Conservation (phyloP, 2,888 invertebrate species). For the Parochlus steinenii region DNA sequence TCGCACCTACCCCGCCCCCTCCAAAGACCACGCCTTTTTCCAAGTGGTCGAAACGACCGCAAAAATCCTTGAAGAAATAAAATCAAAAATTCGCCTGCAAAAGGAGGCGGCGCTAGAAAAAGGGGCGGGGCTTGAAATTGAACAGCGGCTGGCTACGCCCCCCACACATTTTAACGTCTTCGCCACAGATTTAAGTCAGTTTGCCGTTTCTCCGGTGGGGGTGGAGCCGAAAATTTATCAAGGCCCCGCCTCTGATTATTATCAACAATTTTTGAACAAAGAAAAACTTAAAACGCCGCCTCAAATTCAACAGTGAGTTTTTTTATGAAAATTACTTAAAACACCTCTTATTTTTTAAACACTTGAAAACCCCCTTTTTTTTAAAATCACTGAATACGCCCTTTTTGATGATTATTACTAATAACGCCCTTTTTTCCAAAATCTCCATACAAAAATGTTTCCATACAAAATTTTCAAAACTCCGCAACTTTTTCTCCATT, state of each 20-base stretch:
- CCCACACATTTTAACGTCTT: background rate
- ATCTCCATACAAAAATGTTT: conserved; percentile 4
- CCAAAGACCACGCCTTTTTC: too few species aligned
- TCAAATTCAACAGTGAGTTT: too few species aligned
- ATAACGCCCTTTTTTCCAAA: background rate
- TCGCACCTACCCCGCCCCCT: too few species aligned
- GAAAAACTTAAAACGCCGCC: too few species aligned
- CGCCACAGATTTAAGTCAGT: background rate
- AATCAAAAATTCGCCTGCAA: conserved; percentile 9
- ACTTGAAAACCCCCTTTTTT: conserved; percentile 4
- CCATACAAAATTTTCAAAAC: too few species aligned
- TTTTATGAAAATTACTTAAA: too few species aligned
- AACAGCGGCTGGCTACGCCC: background rate
- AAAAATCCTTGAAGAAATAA: conserved; percentile 10
- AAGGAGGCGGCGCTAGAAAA: conserved; percentile 3
- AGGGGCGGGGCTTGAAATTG: background rate
- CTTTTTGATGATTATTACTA: background rate
- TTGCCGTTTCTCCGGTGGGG: too few species aligned
- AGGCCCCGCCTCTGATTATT: too few species aligned
- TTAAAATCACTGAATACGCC: background rate
- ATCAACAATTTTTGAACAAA: too few species aligned
- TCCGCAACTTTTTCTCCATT: too few species aligned
- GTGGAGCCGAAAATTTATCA: too few species aligned
- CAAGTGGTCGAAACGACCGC: conserved; percentile 9
- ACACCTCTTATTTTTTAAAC: too few species aligned